Conservation (phyloP, 2,888 invertebrate species). For the Phengaris arion region DNA sequence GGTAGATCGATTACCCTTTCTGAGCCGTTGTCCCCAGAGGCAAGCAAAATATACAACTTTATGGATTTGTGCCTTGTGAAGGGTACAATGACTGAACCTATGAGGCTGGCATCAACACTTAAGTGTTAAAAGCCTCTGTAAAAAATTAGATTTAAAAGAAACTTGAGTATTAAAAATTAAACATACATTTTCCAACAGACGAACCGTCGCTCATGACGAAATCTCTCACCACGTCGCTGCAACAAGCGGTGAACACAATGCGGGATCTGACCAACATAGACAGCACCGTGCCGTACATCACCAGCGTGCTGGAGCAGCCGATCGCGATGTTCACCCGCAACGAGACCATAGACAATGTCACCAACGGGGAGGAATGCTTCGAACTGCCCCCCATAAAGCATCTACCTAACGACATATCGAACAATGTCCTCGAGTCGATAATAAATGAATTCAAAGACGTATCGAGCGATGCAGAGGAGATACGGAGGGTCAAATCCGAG, state of each 20-base stretch:
- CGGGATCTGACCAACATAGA: conserved; percentile 63
- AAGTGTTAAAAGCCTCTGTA: too few species aligned
- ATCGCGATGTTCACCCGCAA: conserved; percentile 60
- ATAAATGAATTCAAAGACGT: conserved; percentile 67
- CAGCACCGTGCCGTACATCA: conserved; percentile 65
- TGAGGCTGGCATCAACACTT: too few species aligned
- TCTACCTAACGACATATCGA: conserved; percentile 67
- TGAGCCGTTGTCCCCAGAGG: too few species aligned
- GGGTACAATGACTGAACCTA: too few species aligned
- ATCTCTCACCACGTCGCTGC: conserved; percentile 66
- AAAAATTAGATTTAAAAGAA: too few species aligned
- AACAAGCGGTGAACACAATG: conserved; percentile 70
- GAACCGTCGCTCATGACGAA: conserved; percentile 68
- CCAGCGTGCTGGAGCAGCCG: conserved; percentile 66
- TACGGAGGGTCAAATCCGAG: conserved; percentile 53
- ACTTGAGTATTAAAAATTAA: too few species aligned
- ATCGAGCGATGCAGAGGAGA: conserved; percentile 57
- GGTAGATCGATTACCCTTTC: too few species aligned
- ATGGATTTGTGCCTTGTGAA: too few species aligned
- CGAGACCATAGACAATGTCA: conserved; percentile 58
- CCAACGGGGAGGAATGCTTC: conserved; percentile 86
- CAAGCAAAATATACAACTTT: too few species aligned
- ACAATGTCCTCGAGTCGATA: conserved; percentile 66
- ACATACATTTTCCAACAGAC: conserved; percentile 47
- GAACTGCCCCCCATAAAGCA: conserved; percentile 83